Conservation (phyloP, 2,797 vertebrate species). For the Nyctalus aviator region DNA sequence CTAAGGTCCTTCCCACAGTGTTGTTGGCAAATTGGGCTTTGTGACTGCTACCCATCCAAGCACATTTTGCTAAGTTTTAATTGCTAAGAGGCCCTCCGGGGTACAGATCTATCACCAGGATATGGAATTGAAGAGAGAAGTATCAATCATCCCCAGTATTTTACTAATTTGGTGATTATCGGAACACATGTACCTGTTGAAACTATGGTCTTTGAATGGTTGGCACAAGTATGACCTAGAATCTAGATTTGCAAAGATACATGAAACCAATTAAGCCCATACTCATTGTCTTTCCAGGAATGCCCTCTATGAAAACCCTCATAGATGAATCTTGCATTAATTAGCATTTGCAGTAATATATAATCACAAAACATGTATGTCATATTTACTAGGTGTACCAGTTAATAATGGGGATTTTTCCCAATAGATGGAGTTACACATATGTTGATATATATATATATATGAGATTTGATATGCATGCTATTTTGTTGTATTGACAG, state of each 20-base stretch:
- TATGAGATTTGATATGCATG: too few relatives aligned
- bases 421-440: too few relatives aligned
- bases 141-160: not conserved
- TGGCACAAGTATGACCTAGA: not conserved
- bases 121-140: not conserved
- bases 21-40: not conserved
- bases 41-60: not conserved
- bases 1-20: not conserved
- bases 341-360: not conserved
- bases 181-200: not conserved
- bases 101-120: not conserved
- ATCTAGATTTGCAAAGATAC: conserved; percentile 9
- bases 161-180: not conserved
- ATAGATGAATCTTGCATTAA: not conserved
- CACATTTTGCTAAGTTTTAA: not conserved
- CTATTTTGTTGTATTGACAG: too few relatives aligned
- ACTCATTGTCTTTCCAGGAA: not conserved
- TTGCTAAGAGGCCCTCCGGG: not conserved
- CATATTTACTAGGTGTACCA: not conserved
- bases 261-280: not conserved
- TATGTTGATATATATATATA: too few relatives aligned
- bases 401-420: too few relatives aligned
- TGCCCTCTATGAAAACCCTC: not conserved
- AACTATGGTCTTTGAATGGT: not conserved
- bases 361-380: not conserved